Evolutionary conservation across 1,140 invertebrate species (phyloP), one percentile per base, ranked within the genome.

Genomic region (Tyrophagus putrescentiae): DNA sequence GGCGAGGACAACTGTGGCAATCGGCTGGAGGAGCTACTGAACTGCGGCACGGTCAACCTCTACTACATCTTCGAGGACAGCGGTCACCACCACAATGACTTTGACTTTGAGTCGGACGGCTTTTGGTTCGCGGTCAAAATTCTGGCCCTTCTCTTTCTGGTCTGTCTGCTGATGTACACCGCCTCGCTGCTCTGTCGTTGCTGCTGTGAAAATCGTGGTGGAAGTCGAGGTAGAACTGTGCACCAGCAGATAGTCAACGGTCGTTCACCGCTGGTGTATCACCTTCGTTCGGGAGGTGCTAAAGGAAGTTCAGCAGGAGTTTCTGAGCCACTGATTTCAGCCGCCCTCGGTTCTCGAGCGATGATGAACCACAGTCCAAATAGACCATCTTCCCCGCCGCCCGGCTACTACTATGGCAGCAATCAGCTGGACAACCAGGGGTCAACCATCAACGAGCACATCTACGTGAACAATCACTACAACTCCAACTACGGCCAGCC

Each of bases 1-100:
- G 57, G 57, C 23, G 57, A 58, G 25, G 57, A 58, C 16, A 58
- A 58, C 53, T 58, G 57, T 58, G 57, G 57, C 25, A 58, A 58
- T 57, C 13, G 53, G 3, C 25, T 18, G 21, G 57, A 58, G 31
- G 57, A 58, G 29, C 13, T 58, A 18, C 25, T 58, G 3, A 42
- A 58, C 13, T 58, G 57, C 34, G 53, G 56, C 16, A 3, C 57
- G 18, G 2, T 48, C 7, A 58, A 18, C 7, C 32, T 58, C 11
- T 58, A 58, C 31, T 58, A 57, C 48, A 5, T 57, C 16, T 13
- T 57, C 21, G 3, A 3, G n/a, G n/a, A n/a, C 9, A 2, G 29
- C 9, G 48, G n/a, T 2, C 3, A 1, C 18, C 53, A 59, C 25
- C 36, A 57, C n/a, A 6, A 13, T 4, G 5, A 58, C 5, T 21